These are phyloP conservation scores for Acipenser ruthenus DNA, from an alignment of 2,797 vertebrate genomes.

Conservation along the genomic window DNA sequence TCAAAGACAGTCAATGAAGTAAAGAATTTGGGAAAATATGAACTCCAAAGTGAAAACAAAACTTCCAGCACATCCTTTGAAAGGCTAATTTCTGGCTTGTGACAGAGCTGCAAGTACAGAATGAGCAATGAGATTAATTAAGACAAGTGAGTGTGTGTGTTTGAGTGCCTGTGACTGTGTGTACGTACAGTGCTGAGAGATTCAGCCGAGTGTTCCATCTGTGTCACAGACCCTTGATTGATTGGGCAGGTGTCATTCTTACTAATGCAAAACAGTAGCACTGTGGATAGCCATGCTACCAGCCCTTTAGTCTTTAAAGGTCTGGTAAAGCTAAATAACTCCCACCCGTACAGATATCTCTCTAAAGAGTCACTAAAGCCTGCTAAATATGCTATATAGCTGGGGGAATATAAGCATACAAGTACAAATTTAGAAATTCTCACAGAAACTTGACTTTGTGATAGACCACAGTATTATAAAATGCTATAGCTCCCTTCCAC, in stretches of 20 bases:
- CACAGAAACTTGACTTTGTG: too few relatives aligned
- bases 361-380: slow-evolving; percentile 30
- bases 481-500: too few relatives aligned
- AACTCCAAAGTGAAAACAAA: too few relatives aligned
- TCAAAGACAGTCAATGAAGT: too few relatives aligned
- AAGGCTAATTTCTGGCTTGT: slow-evolving; percentile 45
- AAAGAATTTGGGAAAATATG: too few relatives aligned
- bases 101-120: slow-evolving; percentile 44
- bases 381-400: too few relatives aligned
- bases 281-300: slow-evolving; percentile 48
- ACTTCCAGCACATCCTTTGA: too few relatives aligned
- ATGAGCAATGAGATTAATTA: slow-evolving; percentile 48
- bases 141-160: slow-evolving; percentile 34
- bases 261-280: slow-evolving; percentile 56
- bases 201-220: slow-evolving; percentile 73
- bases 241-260: slow-evolving; percentile 81
- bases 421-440: too few relatives aligned
- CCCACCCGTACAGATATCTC: slow-evolving; percentile 31
- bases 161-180: too few relatives aligned
- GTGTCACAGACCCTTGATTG: slow-evolving; percentile 65
- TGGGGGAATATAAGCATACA: too few relatives aligned
- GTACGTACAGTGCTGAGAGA: slow-evolving; percentile 41
- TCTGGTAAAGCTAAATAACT: slow-evolving; percentile 1
- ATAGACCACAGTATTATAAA: too few relatives aligned
- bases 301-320: slow-evolving; percentile 27